phyloP scores from a whole-genome alignment of 1,140 invertebrate genomes.

The Lamellibrachia luymesi region DNA sequence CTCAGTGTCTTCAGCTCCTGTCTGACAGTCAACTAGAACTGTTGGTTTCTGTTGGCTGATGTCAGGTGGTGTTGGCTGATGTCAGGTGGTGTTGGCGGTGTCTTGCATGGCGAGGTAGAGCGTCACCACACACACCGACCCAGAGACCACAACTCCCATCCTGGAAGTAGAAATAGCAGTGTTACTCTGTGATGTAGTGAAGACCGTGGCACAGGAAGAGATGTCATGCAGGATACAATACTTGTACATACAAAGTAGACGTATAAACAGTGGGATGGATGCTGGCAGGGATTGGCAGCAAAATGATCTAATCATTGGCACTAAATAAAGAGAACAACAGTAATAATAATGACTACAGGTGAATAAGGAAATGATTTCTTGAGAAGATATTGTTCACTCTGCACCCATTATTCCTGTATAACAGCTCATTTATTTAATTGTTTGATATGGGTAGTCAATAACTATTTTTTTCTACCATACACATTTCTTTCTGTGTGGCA shows the following conservation, averaged over 20 bases:
- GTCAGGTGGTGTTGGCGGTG: background rate
- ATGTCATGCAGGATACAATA: background rate
- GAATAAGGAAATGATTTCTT: background rate
- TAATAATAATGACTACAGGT: too few relatives aligned
- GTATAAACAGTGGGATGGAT: background rate
- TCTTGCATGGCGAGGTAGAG: background rate
- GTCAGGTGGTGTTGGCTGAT: background rate
- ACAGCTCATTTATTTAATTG: background rate
- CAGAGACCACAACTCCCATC: background rate
- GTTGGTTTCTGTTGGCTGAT: background rate
- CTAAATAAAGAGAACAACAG: too few relatives aligned
- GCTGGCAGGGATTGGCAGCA: too few relatives aligned
- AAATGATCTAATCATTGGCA: too few relatives aligned
- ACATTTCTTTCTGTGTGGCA: background rate
- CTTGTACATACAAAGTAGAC: background rate
- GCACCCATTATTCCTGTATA: background rate
- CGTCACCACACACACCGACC: background rate
- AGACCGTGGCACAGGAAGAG: background rate
- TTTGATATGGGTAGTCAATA: background rate
- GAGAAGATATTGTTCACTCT: background rate
- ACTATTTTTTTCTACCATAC: background rate
- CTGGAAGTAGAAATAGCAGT: background rate
- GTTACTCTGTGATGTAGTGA: background rate
- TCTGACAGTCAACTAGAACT: background rate
- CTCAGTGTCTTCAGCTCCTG: background rate